Evolutionary conservation across 2,797 vertebrate genomes (phyloP).

Genomic region (Bryconaethiops microstoma): DNA sequence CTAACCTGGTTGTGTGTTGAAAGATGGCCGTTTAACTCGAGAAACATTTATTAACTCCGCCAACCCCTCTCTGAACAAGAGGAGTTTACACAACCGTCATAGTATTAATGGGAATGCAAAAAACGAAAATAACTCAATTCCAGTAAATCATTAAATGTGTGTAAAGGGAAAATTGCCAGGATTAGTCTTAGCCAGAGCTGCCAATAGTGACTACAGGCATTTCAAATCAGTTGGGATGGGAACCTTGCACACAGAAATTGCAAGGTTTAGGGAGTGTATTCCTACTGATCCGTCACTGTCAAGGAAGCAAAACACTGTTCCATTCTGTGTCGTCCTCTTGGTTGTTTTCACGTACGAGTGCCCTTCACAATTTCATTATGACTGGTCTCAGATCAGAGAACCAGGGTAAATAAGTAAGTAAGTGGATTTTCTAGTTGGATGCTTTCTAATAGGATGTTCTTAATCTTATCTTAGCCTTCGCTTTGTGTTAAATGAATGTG

Average conservation of each 20-base stretch:
- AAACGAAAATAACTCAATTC: neutral
- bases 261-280: neutral
- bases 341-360: slow-evolving; percentile 30
- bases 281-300: neutral
- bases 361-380: slow-evolving; percentile 58
- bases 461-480: slow-evolving; percentile 47
- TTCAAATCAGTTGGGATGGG: neutral
- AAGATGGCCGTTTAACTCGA: neutral
- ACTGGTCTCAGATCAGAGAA: slow-evolving; percentile 51
- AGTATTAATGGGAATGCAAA: neutral
- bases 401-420: slow-evolving; percentile 58
- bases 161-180: neutral
- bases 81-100: neutral
- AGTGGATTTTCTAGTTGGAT: slow-evolving; percentile 77
- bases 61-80: neutral
- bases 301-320: neutral
- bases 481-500: slow-evolving; percentile 69
- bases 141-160: neutral
- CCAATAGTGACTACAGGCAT: neutral
- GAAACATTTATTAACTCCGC: neutral
- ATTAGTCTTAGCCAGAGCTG: neutral
- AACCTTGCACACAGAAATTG: neutral
- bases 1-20: neutral
- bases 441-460: slow-evolving; percentile 66
- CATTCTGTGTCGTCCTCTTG: neutral